Conservation (phyloP, 2,113 vertebrate species). For the Otis tarda region DNA sequence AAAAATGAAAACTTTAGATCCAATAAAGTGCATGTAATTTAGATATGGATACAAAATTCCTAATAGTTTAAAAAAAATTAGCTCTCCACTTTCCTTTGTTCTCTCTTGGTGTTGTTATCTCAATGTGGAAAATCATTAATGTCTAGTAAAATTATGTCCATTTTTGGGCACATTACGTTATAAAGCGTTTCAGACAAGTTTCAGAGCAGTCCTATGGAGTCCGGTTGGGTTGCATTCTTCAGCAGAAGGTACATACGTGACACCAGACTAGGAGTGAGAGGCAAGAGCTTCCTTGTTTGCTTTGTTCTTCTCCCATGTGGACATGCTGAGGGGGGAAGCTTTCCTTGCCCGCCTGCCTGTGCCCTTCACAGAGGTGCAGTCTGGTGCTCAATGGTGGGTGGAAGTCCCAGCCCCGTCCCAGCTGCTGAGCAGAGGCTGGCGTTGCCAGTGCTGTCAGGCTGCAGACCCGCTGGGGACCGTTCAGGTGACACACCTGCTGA, state of each 20-base stretch:
- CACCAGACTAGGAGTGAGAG: background rate
- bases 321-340: background rate
- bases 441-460: background rate
- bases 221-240: background rate
- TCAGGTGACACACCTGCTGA: background rate
- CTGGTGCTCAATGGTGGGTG: background rate
- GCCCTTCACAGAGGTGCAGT: rapidly evolving
- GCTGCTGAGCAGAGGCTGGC: rapidly evolving
- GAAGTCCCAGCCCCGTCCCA: background rate
- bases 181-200: background rate
- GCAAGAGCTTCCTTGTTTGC: background rate
- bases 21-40: constrained; percentile 6
- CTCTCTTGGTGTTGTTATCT: background rate
- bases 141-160: background rate
- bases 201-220: background rate
- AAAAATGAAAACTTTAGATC: constrained; percentile 35
- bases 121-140: background rate
- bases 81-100: background rate
- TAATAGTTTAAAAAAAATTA: background rate
- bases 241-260: background rate
- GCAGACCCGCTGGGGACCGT: background rate
- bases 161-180: background rate
- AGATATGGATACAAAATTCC: background rate
- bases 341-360: background rate
- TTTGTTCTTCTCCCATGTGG: background rate